Evolutionary conservation across 2,113 vertebrate genomes (phyloP).

Genomic region (Stegostoma tigrinum): DNA sequence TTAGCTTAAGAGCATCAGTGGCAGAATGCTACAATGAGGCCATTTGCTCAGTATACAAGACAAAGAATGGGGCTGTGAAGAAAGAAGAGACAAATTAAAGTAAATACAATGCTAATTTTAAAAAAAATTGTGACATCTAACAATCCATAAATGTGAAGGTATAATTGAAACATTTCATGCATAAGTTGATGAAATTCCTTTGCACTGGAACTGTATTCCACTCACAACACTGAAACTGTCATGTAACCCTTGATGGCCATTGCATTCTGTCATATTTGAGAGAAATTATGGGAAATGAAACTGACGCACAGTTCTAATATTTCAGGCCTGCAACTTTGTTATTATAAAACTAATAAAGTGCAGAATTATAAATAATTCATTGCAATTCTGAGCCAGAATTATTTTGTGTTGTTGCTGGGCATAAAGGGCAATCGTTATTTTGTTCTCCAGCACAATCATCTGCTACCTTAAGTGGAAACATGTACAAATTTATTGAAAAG

Average conservation of each 20-base stretch:
- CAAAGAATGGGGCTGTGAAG: too few relatives aligned
- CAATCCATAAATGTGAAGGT: not conserved
- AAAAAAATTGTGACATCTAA: too few relatives aligned
- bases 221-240: not conserved
- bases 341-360: not conserved
- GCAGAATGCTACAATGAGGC: too few relatives aligned
- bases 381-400: not conserved
- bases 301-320: not conserved
- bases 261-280: not conserved
- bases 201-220: not conserved
- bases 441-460: not conserved
- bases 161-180: conserved; percentile 15
- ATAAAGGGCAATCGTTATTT: not conserved
- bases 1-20: too few relatives aligned
- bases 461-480: not conserved
- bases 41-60: too few relatives aligned
- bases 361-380: not conserved
- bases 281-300: not conserved
- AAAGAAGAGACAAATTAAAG: too few relatives aligned
- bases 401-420: not conserved
- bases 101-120: too few relatives aligned
- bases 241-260: not conserved
- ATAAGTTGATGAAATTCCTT: not conserved
- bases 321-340: not conserved
- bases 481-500: not conserved